Percentiles rank a stretch among this genome's conserved stretches.
These are phyloP conservation scores for Calyptomena viridis DNA, from an alignment of 2,113 vertebrate genomes.

Conservation along the genomic window DNA sequence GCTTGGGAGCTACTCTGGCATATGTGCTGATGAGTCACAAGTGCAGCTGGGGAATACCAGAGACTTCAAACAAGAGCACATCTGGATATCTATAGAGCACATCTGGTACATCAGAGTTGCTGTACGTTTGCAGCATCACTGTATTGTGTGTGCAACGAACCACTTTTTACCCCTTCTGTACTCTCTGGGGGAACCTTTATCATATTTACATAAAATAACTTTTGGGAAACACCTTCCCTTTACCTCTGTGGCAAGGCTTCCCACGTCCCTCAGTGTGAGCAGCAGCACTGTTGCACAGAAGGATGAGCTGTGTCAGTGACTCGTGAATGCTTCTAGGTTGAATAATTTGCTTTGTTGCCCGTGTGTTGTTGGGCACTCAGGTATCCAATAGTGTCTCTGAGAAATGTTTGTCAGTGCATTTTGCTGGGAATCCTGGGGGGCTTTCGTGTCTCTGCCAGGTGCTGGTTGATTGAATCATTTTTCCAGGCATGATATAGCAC, in stretches of 20 bases:
- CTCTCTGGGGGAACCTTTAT: background rate
- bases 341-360: background rate
- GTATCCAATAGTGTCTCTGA: background rate
- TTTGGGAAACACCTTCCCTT: background rate
- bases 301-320: background rate
- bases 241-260: background rate
- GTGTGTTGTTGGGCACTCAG: background rate
- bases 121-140: background rate
- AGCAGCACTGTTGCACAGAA: background rate
- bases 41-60: background rate
- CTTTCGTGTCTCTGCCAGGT: background rate
- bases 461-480: background rate
- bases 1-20: background rate
- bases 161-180: background rate
- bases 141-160: background rate
- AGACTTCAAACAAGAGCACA: conserved; percentile 5
- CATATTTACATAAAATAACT: background rate
- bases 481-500: background rate
- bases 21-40: background rate
- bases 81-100: background rate
- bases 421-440: background rate
- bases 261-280: background rate
- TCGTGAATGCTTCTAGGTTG: background rate
- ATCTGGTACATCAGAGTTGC: background rate
- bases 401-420: background rate